Base-by-base conservation (phyloP, 2,888 invertebrate species). In the Balanococcus diminutus region DNA sequence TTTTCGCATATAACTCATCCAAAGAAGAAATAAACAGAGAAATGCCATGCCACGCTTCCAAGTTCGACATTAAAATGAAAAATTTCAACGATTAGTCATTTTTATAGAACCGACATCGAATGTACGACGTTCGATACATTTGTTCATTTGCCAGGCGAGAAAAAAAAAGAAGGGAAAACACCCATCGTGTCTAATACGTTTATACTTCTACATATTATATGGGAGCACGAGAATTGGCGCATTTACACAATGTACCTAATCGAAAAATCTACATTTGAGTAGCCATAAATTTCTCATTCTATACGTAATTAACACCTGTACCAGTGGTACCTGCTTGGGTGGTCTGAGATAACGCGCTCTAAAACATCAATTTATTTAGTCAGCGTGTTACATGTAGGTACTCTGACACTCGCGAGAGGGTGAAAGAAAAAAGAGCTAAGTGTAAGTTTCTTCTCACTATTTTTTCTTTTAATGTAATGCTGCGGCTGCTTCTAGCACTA, bases 291-390 rank as follows among this genome's bases (percentile, higher is more conserved):
- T 25, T 28, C 61, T 2, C 25, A 67, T 67, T 67, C 61, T 67
- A n/a, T n/a, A 11, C 61, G 25, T 67, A 67, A 67, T 67, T 67
- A 67, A 67, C 61, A 67, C 61, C 61, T 67, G 61, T 67, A 67
- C 25, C 28, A 67, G 61, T 67, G 11, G 28, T 28, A 28, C 9
- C 61, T 22, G 61, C 61, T 67, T 67, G 61, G 61, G 61, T 67
- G 61, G 61, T 67, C 61, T 67, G 28, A n/a, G 19, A 67, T 67
- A 67, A 67, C 61, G n/a, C 61, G 61, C 28, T n/a, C n/a, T 67
- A 67, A 67, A 67, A 67, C 28, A 67, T 67, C 25, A 11, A 67
- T 67, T 67, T 25, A 51, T 51, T 51, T 51, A 19, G 51, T 19
- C 51, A 51, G 8, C 51, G 51, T 51, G 3, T 19, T 5, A 51